phyloP scores from a whole-genome alignment of 2,113 vertebrate species.

The Sylvicapra grimmia region DNA sequence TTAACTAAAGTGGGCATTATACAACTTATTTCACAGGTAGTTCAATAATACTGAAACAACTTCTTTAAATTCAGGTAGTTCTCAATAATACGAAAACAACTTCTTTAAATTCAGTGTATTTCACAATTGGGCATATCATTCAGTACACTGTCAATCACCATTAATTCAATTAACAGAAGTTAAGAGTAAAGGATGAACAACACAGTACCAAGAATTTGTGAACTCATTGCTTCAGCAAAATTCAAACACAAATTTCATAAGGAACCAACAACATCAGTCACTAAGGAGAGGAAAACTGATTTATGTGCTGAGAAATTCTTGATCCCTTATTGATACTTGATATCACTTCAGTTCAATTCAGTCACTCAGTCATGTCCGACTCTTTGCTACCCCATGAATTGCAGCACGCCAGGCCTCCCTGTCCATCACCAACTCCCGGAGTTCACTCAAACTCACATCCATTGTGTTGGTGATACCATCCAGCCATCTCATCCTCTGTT shows the following conservation, averaged over 20 bases:
- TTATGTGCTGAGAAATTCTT: constrained; percentile 1
- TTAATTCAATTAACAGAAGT: constrained; percentile 15
- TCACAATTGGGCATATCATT: neutral
- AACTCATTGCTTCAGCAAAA: constrained; percentile 9
- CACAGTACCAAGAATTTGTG: neutral
- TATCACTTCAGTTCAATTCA: too few relatives aligned
- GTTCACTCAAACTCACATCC: too few relatives aligned
- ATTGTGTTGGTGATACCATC: too few relatives aligned
- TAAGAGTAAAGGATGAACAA: neutral
- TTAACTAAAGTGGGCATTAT: neutral
- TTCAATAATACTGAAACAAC: neutral
- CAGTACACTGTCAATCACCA: neutral
- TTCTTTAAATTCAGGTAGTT: neutral
- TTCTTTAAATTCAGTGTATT: neutral
- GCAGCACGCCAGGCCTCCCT: too few relatives aligned
- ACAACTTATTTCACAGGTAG: neutral
- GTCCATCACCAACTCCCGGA: too few relatives aligned
- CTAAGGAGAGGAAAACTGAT: neutral
- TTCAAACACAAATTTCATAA: neutral
- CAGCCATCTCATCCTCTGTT: too few relatives aligned
- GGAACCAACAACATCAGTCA: neutral
- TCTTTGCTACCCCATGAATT: too few relatives aligned
- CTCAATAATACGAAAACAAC: neutral
- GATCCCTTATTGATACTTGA: neutral
- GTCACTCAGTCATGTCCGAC: accelerated